Base-by-base conservation (phyloP, 2,888 invertebrate genomes). In the Selenia dentaria region DNA sequence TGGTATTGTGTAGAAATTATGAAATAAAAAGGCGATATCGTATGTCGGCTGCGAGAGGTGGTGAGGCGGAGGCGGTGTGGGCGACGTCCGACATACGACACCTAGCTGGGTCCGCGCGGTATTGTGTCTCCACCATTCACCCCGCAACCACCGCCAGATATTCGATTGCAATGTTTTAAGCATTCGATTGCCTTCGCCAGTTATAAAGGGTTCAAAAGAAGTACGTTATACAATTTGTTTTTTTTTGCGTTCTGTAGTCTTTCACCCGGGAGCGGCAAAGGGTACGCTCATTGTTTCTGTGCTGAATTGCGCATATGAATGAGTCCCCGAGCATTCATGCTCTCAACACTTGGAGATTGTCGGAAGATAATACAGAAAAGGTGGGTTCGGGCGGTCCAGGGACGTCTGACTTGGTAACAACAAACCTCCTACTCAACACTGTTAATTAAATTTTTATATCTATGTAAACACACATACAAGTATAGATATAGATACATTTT, bases 151-250 rank as follows among this genome's bases (percentile, higher is more conserved):
- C 68, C 66, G 60, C 67, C 79, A 76, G 78, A 75, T 81, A 83
- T 87, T 85, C 82, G 77, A 86, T 88, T 82, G 80, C 86, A 83
- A 83, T 87, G 87, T 87, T 88, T 87, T 85, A 88, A 84, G 82
- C 79, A 86, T 90, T 89, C 90, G 90, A 90, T 90, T 90, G 85
- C 90, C 89, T 74, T 81, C 75, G 69, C 76, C 64, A 70, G 68
- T 70, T 73, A 79, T 82, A 86, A 89, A 87, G 81, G 85, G 86
- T 88, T 86, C 84, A 89, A 82, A 86, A 88, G 84, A 81, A 86
- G 75, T 74, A 70, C 70, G 67, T 74, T 81, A 79, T 77, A 74
- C 74, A 69, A 61, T 64, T 59, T 8, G 52, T 62, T 80, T 83
- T 81, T 85, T 85, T 80, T 67, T 62, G 70, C 71, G 71, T 79